Evolutionary conservation across 2,888 invertebrate genomes (phyloP).

Genomic region (Graphium colonna): DNA sequence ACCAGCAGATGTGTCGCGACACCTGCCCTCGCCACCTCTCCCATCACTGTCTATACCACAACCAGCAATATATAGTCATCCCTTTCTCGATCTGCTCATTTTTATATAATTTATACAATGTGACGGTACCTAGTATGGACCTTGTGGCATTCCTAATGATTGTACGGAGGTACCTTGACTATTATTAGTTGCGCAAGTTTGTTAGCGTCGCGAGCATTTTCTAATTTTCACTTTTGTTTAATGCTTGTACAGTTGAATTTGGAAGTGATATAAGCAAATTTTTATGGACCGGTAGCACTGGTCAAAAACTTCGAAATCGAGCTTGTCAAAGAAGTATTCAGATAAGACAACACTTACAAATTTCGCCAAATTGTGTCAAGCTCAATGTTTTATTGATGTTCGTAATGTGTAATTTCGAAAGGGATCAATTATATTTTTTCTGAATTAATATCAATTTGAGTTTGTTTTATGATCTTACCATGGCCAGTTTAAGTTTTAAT

Average conservation of each 20-base stretch:
- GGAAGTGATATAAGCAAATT: no score
- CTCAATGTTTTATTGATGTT: no score
- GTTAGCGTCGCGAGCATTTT: conserved; percentile 5
- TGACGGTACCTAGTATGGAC: conserved; percentile 77
- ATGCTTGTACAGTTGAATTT: conserved; percentile 3
- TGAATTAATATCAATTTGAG: no score
- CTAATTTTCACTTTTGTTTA: conserved; percentile 9
- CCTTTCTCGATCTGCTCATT: conserved; percentile 67
- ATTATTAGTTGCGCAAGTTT: conserved; percentile 54
- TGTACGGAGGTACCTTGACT: conserved; percentile 43
- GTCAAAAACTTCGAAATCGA: no score
- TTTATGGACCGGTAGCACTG: no score
- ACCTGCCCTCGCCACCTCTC: conserved; percentile 71
- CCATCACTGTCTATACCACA: conserved; percentile 60
- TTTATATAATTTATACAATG: conserved; percentile 78
- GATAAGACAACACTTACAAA: no score
- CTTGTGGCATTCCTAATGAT: conserved; percentile 70
- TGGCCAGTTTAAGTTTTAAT: no score
- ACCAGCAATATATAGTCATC: conserved; percentile 49
- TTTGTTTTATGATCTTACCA: no score
- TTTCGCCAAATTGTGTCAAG: no score
- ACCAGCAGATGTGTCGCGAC: conserved; percentile 76
- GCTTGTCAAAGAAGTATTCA: no score
- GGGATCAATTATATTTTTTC: no score
- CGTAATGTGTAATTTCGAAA: no score